Percentiles rank a stretch among this genome's conserved stretches.
Evolutionary conservation across 1,140 invertebrate genomes (phyloP).

Genomic region (Lethrus apterus): DNA sequence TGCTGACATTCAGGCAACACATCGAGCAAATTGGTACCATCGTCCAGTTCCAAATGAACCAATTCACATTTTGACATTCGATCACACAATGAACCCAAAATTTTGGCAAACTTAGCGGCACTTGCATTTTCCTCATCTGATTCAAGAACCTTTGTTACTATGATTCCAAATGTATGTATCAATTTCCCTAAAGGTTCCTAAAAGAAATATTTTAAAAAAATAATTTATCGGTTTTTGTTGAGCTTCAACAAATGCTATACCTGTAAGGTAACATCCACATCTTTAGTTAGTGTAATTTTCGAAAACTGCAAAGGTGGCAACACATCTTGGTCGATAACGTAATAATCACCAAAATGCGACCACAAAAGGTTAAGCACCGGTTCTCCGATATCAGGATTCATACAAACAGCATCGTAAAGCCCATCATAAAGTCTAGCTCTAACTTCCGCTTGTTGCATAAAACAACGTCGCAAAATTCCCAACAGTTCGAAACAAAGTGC

Average conservation of each 20-base stretch:
- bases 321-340: slow-evolving; percentile 39
- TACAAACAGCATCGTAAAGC: slow-evolving; percentile 39
- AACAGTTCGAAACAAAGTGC: slow-evolving; percentile 53
- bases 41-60: slow-evolving; percentile 41
- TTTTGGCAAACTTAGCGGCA: slow-evolving; percentile 23
- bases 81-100: slow-evolving; percentile 29
- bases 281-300: slow-evolving; percentile 40
- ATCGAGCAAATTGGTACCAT: slow-evolving; percentile 42
- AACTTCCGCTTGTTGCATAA: slow-evolving; percentile 51
- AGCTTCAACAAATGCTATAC: slow-evolving; percentile 26
- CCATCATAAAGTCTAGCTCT: slow-evolving; percentile 48
- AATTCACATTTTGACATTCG: slow-evolving; percentile 37
- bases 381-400: slow-evolving; percentile 43
- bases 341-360: slow-evolving; percentile 44
- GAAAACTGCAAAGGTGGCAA: slow-evolving; percentile 43
- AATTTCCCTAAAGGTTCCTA: slow-evolving; percentile 39
- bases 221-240: too few species aligned
- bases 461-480: slow-evolving; percentile 50
- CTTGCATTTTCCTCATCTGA: slow-evolving; percentile 26
- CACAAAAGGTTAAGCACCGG: slow-evolving; percentile 44
- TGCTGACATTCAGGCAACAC: slow-evolving; percentile 42
- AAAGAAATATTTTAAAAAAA: slow-evolving; percentile 15
- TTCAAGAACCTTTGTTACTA: slow-evolving; percentile 27
- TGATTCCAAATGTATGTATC: slow-evolving; percentile 30
- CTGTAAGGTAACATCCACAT: slow-evolving; percentile 38